Evolutionary conservation across 30 jellyfish, hydroid and myxozoan species (phyloP).

Genomic region (Clytia hemisphaerica): DNA sequence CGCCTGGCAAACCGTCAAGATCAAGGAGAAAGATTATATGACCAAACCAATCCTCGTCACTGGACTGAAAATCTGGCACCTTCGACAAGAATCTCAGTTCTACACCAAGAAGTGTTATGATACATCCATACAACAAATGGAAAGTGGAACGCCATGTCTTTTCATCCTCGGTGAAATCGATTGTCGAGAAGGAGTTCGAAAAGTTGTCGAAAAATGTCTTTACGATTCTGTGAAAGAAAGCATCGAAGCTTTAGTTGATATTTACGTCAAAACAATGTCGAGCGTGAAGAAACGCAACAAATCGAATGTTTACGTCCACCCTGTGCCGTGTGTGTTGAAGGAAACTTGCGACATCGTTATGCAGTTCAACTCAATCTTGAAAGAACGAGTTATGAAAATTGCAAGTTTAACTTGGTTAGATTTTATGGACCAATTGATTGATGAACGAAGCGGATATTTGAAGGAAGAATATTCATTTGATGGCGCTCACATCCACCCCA

Average conservation of each 20-base stretch:
- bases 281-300: neutral
- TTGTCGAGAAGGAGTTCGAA: constrained; percentile 27
- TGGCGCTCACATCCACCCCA: constrained; percentile 29
- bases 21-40: neutral
- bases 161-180: constrained; percentile 28
- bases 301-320: constrained; percentile 18
- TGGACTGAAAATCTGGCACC: constrained; percentile 30
- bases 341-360: constrained; percentile 7
- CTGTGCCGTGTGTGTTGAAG: constrained; percentile 8
- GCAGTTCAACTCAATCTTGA: neutral
- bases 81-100: constrained; percentile 23
- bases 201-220: constrained; percentile 5
- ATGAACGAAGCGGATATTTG: neutral
- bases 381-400: neutral
- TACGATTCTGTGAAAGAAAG: constrained; percentile 17
- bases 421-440: constrained; percentile 13
- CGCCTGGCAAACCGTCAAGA: constrained; percentile 16
- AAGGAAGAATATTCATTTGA: constrained; percentile 25
- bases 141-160: constrained; percentile 15
- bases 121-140: neutral
- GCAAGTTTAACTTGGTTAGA: constrained; percentile 23
- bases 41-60: constrained; percentile 16
- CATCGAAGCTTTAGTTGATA: constrained; percentile 3
- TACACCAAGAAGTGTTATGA: constrained; percentile 11
- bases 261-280: neutral